Evolutionary conservation across 2,113 vertebrate genomes (phyloP).

Genomic region (Petromus typicus): DNA sequence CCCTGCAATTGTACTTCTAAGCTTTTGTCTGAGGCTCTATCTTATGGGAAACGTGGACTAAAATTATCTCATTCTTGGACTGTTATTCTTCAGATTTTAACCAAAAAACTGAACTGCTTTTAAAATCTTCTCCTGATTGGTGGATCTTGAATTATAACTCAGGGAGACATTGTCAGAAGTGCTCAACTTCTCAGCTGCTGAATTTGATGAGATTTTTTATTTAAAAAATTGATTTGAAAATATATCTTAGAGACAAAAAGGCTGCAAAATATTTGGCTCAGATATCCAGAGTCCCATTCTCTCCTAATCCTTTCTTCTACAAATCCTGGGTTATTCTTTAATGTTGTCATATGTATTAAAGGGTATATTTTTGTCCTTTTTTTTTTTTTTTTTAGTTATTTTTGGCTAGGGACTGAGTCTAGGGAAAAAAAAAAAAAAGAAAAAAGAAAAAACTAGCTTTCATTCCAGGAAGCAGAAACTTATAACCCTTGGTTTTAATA

Average conservation of each 20-base stretch:
- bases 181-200: neutral
- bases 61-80: neutral
- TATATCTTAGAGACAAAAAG: neutral
- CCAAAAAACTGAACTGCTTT: neutral
- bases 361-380: neutral
- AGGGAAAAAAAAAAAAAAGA: neutral
- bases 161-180: neutral
- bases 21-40: neutral
- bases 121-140: neutral
- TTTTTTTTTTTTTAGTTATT: conserved; percentile 39
- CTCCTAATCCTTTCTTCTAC: conserved; percentile 13
- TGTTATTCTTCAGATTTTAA: neutral
- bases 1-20: neutral
- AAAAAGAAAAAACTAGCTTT: neutral
- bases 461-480: conserved; percentile 64
- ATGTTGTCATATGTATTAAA: neutral
- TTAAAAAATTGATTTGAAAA: neutral
- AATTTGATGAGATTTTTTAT: neutral
- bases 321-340: neutral
- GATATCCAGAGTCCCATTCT: neutral
- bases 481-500: conserved; percentile 34
- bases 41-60: neutral
- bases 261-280: neutral
- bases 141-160: neutral
- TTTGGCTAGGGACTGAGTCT: conserved; percentile 13